phyloP scores from a whole-genome alignment of 2,797 vertebrate species.

The Coilia nasus region DNA sequence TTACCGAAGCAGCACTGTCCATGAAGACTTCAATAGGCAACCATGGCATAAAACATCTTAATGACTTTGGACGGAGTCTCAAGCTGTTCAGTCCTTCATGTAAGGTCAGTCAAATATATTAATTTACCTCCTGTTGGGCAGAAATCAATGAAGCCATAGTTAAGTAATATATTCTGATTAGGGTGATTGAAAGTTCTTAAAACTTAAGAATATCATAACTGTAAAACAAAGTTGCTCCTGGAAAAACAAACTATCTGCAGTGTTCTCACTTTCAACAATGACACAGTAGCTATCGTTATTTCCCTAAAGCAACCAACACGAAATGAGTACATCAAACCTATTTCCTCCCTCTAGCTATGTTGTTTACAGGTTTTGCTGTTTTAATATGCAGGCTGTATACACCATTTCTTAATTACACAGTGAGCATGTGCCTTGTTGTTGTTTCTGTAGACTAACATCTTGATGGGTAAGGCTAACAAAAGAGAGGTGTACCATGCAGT shows the following conservation, averaged over 20 bases:
- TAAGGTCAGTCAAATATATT: conserved; percentile 66
- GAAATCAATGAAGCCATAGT: conserved; percentile 50
- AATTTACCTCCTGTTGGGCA: conserved; percentile 62
- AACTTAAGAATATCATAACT: background rate
- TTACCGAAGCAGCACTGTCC: conserved; percentile 44
- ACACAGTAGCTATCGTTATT: background rate
- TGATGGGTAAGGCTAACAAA: conserved; percentile 12
- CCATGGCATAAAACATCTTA: conserved; percentile 56
- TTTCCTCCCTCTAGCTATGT: background rate
- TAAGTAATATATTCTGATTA: background rate
- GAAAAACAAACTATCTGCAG: background rate
- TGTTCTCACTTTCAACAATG: background rate
- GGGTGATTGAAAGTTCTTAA: background rate
- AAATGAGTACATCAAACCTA: background rate
- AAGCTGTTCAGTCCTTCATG: conserved; percentile 51
- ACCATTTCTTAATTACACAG: background rate
- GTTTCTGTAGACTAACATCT: conserved; percentile 10
- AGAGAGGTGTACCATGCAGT: background rate
- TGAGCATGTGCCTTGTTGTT: background rate
- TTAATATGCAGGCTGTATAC: background rate
- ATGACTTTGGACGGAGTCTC: conserved; percentile 65
- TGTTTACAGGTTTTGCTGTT: background rate
- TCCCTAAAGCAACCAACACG: background rate
- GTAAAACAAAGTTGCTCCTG: background rate
- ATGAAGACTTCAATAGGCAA: conserved; percentile 62